These are phyloP conservation scores for Lanius ludovicianus DNA, from an alignment of 2,113 vertebrate genomes.

Conservation along the genomic window DNA sequence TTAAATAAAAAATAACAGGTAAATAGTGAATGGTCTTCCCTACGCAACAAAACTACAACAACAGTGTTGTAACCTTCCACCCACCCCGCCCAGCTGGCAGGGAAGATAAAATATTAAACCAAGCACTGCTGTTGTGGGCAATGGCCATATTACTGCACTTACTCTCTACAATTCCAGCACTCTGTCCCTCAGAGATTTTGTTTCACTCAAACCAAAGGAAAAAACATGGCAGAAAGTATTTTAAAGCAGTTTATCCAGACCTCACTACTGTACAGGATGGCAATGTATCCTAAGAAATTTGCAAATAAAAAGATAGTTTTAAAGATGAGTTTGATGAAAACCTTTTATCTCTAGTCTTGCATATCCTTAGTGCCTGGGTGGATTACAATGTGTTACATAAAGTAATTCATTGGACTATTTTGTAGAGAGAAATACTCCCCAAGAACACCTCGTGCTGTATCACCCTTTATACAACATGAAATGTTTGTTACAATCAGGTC, in stretches of 20 bases:
- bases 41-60: not conserved
- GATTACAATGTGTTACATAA: not conserved
- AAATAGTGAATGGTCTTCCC: not conserved
- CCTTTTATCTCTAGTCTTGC: not conserved
- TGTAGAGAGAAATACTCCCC: not conserved
- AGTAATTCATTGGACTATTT: not conserved
- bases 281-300: not conserved
- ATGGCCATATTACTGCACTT: not conserved
- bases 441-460: not conserved
- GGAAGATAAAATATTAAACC: not conserved
- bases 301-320: not conserved
- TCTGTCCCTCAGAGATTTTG: not conserved
- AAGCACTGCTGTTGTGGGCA: not conserved
- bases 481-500: not conserved
- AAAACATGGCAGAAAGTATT: not conserved
- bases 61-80: not conserved
- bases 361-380: not conserved
- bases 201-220: not conserved
- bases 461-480: not conserved
- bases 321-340: not conserved
- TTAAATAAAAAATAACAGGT: not conserved
- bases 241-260: not conserved
- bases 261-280: not conserved
- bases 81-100: fast-evolving
- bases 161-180: not conserved